A percentile compares a stretch with the other conserved stretches of the same genome.
Evolutionary conservation across 2,888 invertebrate genomes (phyloP).

Genomic region (Agelastica alni): DNA sequence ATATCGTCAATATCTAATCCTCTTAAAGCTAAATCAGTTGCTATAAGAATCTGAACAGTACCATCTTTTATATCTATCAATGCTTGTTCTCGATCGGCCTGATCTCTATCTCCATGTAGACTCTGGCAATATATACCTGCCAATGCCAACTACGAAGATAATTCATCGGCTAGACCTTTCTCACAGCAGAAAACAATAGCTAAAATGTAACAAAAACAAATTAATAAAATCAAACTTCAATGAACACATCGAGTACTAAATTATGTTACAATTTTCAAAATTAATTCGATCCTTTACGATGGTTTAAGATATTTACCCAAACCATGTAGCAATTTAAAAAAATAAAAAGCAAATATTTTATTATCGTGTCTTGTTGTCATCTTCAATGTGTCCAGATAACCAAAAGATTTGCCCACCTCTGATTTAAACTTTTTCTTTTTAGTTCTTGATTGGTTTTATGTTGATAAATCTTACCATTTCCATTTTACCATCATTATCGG

Average conservation of each 20-base stretch:
- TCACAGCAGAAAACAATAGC: slow-evolving; percentile 89
- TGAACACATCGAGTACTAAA: too few species aligned
- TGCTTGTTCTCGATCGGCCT: slow-evolving; percentile 77
- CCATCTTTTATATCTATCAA: slow-evolving; percentile 82
- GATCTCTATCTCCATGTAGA: slow-evolving; percentile 87
- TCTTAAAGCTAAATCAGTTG: slow-evolving; percentile 94
- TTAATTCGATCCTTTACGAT: too few species aligned
- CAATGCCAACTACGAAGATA: slow-evolving; percentile 78
- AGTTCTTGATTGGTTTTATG: too few species aligned
- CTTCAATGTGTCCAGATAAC: too few species aligned
- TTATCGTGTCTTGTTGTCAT: too few species aligned
- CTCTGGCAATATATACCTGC: slow-evolving; percentile 73
- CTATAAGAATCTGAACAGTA: slow-evolving; percentile 79
- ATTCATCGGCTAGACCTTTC: slow-evolving; percentile 81
- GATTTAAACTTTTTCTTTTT: too few species aligned
- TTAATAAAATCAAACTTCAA: slow-evolving; percentile 2
- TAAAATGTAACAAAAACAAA: slow-evolving; percentile 45
- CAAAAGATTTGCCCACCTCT: too few species aligned
- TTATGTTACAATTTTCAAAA: too few species aligned
- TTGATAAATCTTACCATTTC: slow-evolving; percentile 58
- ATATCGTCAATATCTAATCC: slow-evolving; percentile 91
- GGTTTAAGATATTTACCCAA: too few species aligned
- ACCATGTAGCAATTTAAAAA: too few species aligned
- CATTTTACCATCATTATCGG: slow-evolving; percentile 71
- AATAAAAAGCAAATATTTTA: too few species aligned